Base-by-base conservation (phyloP, 2,888 invertebrate species). In the Apoda limacodes region DNA sequence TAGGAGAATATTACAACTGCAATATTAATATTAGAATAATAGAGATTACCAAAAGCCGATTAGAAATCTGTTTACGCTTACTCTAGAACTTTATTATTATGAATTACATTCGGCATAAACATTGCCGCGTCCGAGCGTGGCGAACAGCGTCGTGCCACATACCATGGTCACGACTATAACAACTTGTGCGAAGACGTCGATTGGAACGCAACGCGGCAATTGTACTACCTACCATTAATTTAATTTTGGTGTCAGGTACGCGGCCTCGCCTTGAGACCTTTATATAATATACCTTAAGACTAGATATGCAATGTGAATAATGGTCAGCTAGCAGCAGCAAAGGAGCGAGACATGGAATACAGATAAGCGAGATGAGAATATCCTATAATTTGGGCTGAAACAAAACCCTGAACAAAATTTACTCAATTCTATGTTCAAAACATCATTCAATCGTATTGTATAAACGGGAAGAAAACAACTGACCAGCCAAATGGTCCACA, bases 1-100 rank as follows among this genome's bases (percentile, higher is more conserved):
- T 67, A 57, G 62, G 65, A 60, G 42, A 48, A 52, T 60, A 66
- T 55, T 60, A 63, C 59, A 64, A 24, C 17, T 17, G 65, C 56
- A 55, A 65, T 59, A 58, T 62, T 60, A 69, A 60, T 58, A 51
- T 46, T 48, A 60, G 67, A 67, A 63, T 60, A 66, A 59, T 64
- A 72, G 71, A 78, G 69, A 75, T 76, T 65, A 65, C 68, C 60
- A 69, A 74, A 81, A 81, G 78, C 81, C 57, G 71, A 76, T 78
- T 78, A 80, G 69, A 75, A 74, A 63, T 71, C 66, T 56, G 60
- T 61, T 72, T 64, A 71, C 63, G 60, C 60, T 70, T 74, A 74
- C 63, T 55, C 68, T 75, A 72, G 67, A 61, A 60, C 55, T 52
- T 63, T 64, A 68, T 61, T 55, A 7, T 17, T 6, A 17, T n/a